A percentile compares a stretch with the other conserved stretches of the same genome.
Conservation (phyloP, 2,888 invertebrate species). For the Apamea anceps region DNA sequence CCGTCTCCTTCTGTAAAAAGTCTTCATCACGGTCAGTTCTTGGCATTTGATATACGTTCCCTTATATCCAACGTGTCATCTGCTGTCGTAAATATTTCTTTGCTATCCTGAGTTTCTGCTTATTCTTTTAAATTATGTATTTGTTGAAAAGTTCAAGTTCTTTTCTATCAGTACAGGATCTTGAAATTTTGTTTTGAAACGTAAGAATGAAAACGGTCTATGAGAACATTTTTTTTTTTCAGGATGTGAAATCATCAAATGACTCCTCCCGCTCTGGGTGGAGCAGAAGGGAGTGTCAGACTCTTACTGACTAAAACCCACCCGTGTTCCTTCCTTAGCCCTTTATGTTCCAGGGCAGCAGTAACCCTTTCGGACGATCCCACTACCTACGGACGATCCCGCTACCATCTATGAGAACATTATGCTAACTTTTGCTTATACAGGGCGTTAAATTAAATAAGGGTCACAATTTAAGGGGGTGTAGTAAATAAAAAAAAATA, state of each 20-base stretch:
- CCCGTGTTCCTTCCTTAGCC: no score
- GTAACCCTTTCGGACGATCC: no score
- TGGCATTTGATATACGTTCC: slow-evolving; percentile 46
- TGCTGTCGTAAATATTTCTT: slow-evolving; percentile 40
- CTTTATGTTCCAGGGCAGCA: no score
- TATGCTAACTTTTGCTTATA: not conserved
- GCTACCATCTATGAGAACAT: not conserved
- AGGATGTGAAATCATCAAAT: no score
- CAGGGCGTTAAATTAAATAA: not conserved
- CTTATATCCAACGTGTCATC: slow-evolving; percentile 34
- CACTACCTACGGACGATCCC: no score
- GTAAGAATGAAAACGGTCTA: not conserved
- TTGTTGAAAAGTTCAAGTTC: not conserved
- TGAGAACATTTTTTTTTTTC: no score
- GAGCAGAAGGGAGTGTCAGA: no score
- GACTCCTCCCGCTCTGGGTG: no score
- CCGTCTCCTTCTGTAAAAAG: slow-evolving; percentile 12
- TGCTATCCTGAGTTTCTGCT: not conserved
- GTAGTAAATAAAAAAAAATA: no score
- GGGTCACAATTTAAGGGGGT: not conserved
- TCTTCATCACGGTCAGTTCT: slow-evolving; percentile 26
- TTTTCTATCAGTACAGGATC: not conserved
- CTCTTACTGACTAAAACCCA: no score
- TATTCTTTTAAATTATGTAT: slow-evolving; percentile 7
- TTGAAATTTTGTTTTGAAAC: not conserved